phyloP scores from a whole-genome alignment of 2,113 vertebrate species.

The Accipiter virgatus region DNA sequence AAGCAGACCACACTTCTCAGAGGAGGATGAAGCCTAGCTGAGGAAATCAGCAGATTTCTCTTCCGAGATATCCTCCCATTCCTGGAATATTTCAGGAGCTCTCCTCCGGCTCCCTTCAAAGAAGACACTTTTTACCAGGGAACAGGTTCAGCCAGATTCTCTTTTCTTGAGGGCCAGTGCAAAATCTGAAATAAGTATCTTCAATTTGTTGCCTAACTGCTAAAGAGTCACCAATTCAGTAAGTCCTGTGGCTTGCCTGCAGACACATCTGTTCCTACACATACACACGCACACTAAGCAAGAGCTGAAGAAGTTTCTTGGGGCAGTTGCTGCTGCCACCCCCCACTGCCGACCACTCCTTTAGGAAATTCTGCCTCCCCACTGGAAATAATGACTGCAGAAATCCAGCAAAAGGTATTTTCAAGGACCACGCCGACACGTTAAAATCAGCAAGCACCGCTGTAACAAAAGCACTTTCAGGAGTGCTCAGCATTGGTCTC shows the following conservation, averaged over 20 bases:
- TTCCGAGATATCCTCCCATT: background rate
- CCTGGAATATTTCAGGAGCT: background rate
- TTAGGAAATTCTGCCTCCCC: background rate
- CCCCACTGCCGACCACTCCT: background rate
- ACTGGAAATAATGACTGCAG: background rate
- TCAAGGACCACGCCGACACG: background rate
- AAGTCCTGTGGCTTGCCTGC: background rate
- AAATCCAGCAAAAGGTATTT: background rate
- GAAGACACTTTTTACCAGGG: background rate
- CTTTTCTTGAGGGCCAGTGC: background rate
- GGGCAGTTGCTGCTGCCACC: background rate
- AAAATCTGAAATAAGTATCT: background rate
- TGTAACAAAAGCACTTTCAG: background rate
- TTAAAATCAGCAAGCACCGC: background rate
- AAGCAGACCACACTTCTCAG: background rate
- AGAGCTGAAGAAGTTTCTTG: background rate
- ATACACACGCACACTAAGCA: accelerated
- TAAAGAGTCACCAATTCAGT: background rate
- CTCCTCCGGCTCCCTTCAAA: background rate
- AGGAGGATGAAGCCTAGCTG: background rate
- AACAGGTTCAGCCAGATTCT: background rate
- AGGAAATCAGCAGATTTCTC: background rate
- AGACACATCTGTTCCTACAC: background rate
- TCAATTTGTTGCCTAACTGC: background rate
- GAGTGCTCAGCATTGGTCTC: accelerated